phyloP scores from a whole-genome alignment of 2,797 vertebrate genomes.

The Florisuga fusca region DNA sequence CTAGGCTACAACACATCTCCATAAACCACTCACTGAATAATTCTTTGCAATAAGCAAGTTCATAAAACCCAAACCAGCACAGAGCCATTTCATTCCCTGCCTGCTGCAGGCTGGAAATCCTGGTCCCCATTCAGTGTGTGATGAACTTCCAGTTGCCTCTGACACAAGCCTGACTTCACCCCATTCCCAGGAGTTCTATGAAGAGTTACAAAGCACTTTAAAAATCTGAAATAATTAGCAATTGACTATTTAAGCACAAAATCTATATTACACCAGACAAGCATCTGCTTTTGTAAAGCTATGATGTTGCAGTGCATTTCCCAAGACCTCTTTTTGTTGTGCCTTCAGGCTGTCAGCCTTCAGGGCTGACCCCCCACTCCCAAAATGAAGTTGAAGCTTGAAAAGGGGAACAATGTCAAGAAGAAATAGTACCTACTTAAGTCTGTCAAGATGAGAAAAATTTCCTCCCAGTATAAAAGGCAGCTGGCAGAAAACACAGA shows the following conservation, averaged over 20 bases:
- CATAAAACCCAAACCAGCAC: background rate
- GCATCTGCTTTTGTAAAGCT: background rate
- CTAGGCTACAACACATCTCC: background rate
- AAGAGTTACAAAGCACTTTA: background rate
- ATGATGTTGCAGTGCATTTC: background rate
- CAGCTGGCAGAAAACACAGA: background rate
- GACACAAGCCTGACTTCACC: background rate
- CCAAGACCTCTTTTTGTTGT: background rate
- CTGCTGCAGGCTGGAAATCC: background rate
- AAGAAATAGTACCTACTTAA: background rate
- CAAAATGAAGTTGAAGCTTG: background rate
- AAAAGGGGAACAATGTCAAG: background rate
- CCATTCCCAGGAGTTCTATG: background rate
- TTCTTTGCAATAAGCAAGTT: background rate
- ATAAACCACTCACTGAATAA: conserved; percentile 7
- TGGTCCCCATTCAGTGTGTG: fast-evolving
- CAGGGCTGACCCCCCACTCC: background rate
- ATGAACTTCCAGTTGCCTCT: background rate
- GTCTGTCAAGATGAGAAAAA: background rate
- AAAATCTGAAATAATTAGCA: background rate
- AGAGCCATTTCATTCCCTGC: background rate
- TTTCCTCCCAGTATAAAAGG: background rate
- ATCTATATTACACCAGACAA: background rate
- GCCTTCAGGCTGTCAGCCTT: background rate
- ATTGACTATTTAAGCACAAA: background rate